Percentiles rank a stretch among this genome's conserved stretches.
Evolutionary conservation across 2,888 invertebrate genomes (phyloP).

Genomic region (Rapana venosa): DNA sequence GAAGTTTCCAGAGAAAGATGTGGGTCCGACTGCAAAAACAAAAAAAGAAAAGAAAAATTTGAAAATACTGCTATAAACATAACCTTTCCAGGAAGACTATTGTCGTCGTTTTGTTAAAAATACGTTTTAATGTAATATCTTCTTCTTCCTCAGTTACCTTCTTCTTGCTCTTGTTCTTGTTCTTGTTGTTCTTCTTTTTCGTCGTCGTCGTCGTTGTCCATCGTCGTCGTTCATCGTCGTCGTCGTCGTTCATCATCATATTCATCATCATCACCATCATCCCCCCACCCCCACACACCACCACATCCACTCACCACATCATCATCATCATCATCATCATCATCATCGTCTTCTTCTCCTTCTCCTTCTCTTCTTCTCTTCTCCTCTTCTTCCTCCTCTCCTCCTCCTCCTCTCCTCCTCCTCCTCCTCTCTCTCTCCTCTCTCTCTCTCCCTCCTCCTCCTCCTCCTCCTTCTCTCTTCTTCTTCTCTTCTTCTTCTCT

Average conservation of each 20-base stretch:
- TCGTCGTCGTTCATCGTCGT: no score
- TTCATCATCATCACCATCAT: no score
- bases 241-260: no score
- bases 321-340: no score
- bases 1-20: neutral
- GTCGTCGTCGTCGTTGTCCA: no score
- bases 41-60: neutral
- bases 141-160: no score
- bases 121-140: neutral
- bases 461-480: neutral
- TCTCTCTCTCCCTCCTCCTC: neutral
- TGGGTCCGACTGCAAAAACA: neutral
- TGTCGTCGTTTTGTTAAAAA: neutral
- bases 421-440: neutral
- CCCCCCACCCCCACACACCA: no score
- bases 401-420: no score
- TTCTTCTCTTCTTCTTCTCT: slow-evolving; percentile 25
- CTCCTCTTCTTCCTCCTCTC: neutral
- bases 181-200: no score
- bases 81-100: neutral
- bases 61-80: neutral
- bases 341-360: neutral
- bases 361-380: slow-evolving; percentile 23
- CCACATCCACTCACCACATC: no score
- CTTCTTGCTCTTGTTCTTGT: no score